Percentiles rank a stretch among this genome's conserved stretches.
Conservation (phyloP, 2,113 vertebrate genomes). For the Charina bottae region DNA sequence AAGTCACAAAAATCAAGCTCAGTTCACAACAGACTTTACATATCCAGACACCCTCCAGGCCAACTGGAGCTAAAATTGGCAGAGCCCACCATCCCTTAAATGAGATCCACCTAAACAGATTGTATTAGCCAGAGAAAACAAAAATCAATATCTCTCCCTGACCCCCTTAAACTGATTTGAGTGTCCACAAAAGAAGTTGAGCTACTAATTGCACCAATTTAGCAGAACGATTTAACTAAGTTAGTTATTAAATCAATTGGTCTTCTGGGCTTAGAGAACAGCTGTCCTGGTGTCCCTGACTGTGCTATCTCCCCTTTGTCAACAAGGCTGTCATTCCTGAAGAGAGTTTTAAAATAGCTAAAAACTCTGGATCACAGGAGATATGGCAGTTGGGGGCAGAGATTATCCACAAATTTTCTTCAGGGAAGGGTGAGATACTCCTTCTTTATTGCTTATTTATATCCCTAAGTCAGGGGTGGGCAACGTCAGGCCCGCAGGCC, state of each 20-base stretch:
- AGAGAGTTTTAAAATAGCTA: not conserved
- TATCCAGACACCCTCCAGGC: too few species aligned
- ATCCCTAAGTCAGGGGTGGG: too few species aligned
- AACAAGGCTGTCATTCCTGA: not conserved
- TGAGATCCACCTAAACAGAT: conserved; percentile 5
- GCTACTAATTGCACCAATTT: conserved; percentile 28
- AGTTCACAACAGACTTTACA: not conserved
- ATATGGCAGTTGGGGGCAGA: not conserved
- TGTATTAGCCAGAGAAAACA: conserved; percentile 12
- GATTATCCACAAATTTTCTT: not conserved
- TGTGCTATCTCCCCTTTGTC: not conserved
- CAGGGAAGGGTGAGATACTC: not conserved
- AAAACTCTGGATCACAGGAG: not conserved
- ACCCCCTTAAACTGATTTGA: conserved; percentile 37
- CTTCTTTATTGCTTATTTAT: not conserved
- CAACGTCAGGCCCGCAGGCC: too few species aligned
- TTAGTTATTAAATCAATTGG: conserved; percentile 39
- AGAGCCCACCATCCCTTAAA: not conserved
- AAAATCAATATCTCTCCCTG: conserved; percentile 23
- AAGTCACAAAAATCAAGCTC: not conserved
- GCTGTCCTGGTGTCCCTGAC: not conserved
- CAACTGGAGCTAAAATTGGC: not conserved
- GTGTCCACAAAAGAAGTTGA: conserved; percentile 25
- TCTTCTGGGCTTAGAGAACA: not conserved
- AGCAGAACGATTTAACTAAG: conserved; percentile 24